Base-by-base conservation (phyloP, 2,113 vertebrate genomes). In the Perca schrenkii region DNA sequence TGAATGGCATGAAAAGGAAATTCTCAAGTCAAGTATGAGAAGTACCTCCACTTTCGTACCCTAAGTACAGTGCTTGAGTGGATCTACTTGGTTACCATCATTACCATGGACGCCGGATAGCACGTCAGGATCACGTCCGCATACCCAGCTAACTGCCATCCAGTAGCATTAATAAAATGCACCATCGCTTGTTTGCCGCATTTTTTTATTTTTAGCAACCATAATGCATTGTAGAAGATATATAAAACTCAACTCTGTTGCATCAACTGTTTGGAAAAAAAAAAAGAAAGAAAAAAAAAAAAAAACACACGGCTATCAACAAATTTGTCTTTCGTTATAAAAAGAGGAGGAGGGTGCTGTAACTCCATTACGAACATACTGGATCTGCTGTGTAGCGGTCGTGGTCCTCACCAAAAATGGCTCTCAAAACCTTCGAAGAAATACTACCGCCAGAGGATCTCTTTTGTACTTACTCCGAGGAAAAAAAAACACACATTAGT, bases 221-320 rank as follows among this genome's bases (percentile, higher is more conserved):
- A 93, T 88, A 91, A 93, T 83, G 87, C 75, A 88, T 84, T 88
- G 89, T 90, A 91, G 87, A 92, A 94, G 87, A 92, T 92, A 94
- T 93, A 94, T 86, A 94, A 93, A 94, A 95, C 92, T 89, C 84
- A 91, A 91, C 85, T 90, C 70, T 91, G 76, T 91, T 91, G 85
- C 84, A 82, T 82, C 76, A 79, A 86, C 72, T 63, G 73, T 79
- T 76, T 70, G 54, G 47, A 58, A 64, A 79, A 79, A 84, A 76
- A 75, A 64, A 53, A 61, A 65, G 74, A 79, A 72, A 61, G 64
- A 79, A 79, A 84, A 76, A 75, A 66, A 57, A 61, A 65, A 78
- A 81, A 72, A 72, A 69, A 74, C 62, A 86, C 85, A 89, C 66
- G 89, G 61, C 80, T 88, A 89, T 91, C 52, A 89, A 92, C 86